Evolutionary conservation across 2,113 vertebrate species (phyloP).

Genomic region (Leptobrachium leishanense): DNA sequence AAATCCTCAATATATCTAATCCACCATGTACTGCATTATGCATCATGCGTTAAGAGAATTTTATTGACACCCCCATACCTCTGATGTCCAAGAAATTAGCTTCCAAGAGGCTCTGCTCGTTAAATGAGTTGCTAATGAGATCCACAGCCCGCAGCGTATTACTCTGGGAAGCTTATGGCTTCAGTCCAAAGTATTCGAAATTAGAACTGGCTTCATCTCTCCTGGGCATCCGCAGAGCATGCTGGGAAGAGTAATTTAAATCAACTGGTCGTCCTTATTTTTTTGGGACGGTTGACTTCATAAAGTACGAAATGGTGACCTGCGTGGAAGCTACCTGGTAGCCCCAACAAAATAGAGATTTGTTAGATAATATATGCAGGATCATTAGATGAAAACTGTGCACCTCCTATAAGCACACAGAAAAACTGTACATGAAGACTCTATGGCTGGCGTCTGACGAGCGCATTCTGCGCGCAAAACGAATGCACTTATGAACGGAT

Average conservation of each 20-base stretch:
- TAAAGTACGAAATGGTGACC: too few relatives aligned
- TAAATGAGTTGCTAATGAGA: conserved; percentile 48
- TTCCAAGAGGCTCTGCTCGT: conserved; percentile 10
- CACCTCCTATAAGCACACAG: too few relatives aligned
- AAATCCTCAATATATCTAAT: not conserved
- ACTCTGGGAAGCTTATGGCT: conserved; percentile 31
- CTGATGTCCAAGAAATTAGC: conserved; percentile 8
- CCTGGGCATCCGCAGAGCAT: not conserved
- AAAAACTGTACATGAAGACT: too few relatives aligned
- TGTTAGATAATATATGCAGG: too few relatives aligned
- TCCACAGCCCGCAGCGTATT: conserved; percentile 19
- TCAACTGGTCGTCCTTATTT: not conserved
- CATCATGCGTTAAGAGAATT: not conserved
- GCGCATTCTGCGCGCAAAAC: too few relatives aligned
- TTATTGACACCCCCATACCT: not conserved
- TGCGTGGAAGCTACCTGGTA: too few relatives aligned
- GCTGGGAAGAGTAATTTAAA: conserved; percentile 2
- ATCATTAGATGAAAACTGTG: too few relatives aligned
- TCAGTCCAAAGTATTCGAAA: conserved; percentile 37
- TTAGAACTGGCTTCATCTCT: conserved; percentile 36
- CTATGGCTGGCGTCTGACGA: too few relatives aligned
- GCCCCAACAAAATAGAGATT: too few relatives aligned
- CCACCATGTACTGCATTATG: not conserved
- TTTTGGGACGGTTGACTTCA: not conserved
- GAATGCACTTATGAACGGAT: too few relatives aligned